Percentiles rank a stretch among this genome's conserved stretches.
phyloP scores from a whole-genome alignment of 2,797 vertebrate species.

The Rhynchonycteris naso region DNA sequence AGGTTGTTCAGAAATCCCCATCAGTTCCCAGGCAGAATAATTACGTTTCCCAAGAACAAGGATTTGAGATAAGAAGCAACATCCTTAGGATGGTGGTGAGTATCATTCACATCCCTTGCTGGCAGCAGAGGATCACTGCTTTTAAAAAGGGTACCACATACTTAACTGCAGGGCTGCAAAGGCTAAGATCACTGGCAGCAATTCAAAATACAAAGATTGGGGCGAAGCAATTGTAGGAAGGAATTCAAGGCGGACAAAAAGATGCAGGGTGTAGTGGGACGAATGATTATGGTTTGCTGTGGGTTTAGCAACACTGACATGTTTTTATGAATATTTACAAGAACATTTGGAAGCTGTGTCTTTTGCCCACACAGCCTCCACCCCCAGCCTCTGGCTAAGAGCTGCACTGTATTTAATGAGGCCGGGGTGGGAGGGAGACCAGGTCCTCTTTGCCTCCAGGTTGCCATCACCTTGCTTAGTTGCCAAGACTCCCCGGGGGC shows the following conservation, averaged over 20 bases:
- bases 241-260: slow-evolving; percentile 75
- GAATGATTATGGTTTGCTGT: slow-evolving; percentile 71
- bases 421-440: slow-evolving; percentile 34
- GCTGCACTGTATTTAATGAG: slow-evolving; percentile 73
- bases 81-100: slow-evolving; percentile 75
- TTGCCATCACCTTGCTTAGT: slow-evolving; percentile 55
- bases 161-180: slow-evolving; percentile 79
- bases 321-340: slow-evolving; percentile 81
- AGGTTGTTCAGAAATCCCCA: slow-evolving; percentile 86
- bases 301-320: slow-evolving; percentile 65
- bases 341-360: slow-evolving; percentile 80
- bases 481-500: slow-evolving; percentile 58
- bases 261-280: slow-evolving; percentile 70
- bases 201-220: slow-evolving; percentile 67
- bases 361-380: slow-evolving; percentile 79
- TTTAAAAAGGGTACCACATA: slow-evolving; percentile 80
- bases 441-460: slow-evolving; percentile 63
- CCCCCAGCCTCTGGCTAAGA: slow-evolving; percentile 72
- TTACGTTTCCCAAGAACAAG: slow-evolving; percentile 83
- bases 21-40: slow-evolving; percentile 85
- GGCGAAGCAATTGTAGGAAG: slow-evolving; percentile 78
- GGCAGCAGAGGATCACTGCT: slow-evolving; percentile 79
- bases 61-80: slow-evolving; percentile 80
- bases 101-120: slow-evolving; percentile 78
- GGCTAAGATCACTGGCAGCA: slow-evolving; percentile 73